Evolutionary conservation across 2,113 vertebrate species (phyloP).

Genomic region (Oreochromis tanganicae): DNA sequence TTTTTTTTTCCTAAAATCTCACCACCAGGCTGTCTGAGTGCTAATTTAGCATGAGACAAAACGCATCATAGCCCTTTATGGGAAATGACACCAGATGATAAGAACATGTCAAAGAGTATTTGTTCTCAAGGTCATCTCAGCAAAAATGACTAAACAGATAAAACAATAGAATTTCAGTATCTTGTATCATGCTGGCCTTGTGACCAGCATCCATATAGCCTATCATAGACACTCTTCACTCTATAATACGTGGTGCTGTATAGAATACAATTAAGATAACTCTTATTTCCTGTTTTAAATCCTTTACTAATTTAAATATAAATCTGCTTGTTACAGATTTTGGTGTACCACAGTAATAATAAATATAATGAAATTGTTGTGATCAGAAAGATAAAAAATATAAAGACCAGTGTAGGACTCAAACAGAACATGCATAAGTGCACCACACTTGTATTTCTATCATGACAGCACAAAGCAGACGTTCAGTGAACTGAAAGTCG

Average conservation of each 20-base stretch:
- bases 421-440: background rate
- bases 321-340: background rate
- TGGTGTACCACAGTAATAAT: background rate
- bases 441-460: background rate
- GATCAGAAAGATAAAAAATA: background rate
- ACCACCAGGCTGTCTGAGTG: background rate
- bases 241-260: background rate
- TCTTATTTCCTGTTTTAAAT: background rate
- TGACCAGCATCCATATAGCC: background rate
- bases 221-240: background rate
- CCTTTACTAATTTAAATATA: background rate
- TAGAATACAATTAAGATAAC: background rate
- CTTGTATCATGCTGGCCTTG: background rate
- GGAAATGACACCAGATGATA: background rate
- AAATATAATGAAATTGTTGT: background rate
- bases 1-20: background rate
- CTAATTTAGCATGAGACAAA: background rate
- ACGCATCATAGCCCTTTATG: background rate
- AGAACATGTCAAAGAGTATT: background rate
- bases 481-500: background rate
- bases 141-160: background rate
- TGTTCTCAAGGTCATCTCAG: background rate
- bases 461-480: background rate
- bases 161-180: background rate
- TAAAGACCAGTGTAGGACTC: background rate